phyloP scores from a whole-genome alignment of 2,888 invertebrate species.

The Drosophila austrosaltans region DNA sequence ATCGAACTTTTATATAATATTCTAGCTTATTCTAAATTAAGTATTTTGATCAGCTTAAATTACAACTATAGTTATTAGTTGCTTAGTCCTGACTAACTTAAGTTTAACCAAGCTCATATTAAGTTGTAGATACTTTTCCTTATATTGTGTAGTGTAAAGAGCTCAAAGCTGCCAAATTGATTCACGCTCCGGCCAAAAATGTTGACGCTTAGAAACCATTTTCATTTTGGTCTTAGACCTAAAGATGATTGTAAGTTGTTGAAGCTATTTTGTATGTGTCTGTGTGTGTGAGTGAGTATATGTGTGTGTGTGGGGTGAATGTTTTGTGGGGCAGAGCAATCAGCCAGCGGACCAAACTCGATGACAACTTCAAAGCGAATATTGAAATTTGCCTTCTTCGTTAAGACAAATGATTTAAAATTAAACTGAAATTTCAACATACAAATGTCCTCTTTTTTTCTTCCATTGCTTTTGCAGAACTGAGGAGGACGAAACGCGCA shows the following conservation, averaged over 20 bases:
- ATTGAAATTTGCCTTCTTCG: constrained; percentile 36
- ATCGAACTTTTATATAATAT: too few species aligned
- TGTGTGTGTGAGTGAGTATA: background rate
- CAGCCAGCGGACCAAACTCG: constrained; percentile 11
- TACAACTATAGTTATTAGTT: too few species aligned
- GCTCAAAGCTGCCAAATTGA: constrained; percentile 39
- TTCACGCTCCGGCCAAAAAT: constrained; percentile 57
- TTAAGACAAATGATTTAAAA: background rate
- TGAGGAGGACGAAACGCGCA: constrained; percentile 58
- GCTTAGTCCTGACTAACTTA: too few species aligned
- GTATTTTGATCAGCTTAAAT: too few species aligned
- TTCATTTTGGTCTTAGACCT: constrained; percentile 41
- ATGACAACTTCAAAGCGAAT: constrained; percentile 61
- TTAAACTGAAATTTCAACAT: background rate
- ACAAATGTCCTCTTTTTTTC: background rate
- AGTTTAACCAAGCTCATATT: background rate
- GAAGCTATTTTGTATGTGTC: background rate
- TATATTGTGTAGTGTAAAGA: background rate
- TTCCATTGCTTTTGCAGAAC: constrained; percentile 54
- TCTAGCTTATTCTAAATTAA: too few species aligned
- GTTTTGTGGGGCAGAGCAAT: constrained; percentile 32
- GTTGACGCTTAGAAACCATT: constrained; percentile 58
- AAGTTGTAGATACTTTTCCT: background rate
- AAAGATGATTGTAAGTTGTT: constrained; percentile 37
- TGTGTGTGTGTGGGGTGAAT: constrained; percentile 26